Evolutionary conservation across 2,113 vertebrate species (phyloP).

Genomic region (Cyprinodon tularosa): DNA sequence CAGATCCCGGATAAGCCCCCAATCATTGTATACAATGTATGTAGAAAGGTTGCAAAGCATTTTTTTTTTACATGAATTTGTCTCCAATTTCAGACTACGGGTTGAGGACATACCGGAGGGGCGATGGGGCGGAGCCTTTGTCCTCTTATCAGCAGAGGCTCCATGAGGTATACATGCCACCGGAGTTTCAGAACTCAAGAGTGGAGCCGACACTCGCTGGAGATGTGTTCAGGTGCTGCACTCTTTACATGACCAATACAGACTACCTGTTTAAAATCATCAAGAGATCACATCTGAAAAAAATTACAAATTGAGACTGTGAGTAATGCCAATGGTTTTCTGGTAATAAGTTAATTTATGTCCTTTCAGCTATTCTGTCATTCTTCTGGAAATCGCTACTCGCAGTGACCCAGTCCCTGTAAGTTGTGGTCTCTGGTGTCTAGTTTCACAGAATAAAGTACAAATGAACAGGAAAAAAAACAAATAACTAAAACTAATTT

Average conservation of each 20-base stretch:
- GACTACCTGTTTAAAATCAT: background rate
- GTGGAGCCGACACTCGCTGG: slow-evolving; percentile 77
- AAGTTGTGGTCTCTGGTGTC: slow-evolving; percentile 54
- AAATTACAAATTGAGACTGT: background rate
- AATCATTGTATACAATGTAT: background rate
- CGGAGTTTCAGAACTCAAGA: slow-evolving; percentile 76
- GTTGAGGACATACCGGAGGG: slow-evolving; percentile 79
- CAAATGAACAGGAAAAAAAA: background rate
- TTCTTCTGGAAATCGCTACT: slow-evolving; percentile 87
- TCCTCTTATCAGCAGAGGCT: slow-evolving; percentile 76
- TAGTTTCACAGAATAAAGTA: background rate
- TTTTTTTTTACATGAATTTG: background rate
- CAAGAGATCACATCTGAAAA: background rate
- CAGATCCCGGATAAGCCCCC: background rate
- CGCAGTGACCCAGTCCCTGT: slow-evolving; percentile 81
- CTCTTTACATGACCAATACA: background rate
- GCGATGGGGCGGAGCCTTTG: slow-evolving; percentile 71
- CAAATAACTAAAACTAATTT: background rate
- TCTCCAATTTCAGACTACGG: slow-evolving; percentile 80
- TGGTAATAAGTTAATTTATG: slow-evolving; percentile 10
- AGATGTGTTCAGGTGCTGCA: slow-evolving; percentile 81
- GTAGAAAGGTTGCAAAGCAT: background rate
- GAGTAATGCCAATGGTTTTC: background rate
- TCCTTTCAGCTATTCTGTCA: slow-evolving; percentile 83
- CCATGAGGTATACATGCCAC: slow-evolving; percentile 79